A percentile compares a stretch with the other conserved stretches of the same genome.
These are phyloP conservation scores for Clunio marinus DNA, from an alignment of 2,888 invertebrate species.

Conservation along the genomic window DNA sequence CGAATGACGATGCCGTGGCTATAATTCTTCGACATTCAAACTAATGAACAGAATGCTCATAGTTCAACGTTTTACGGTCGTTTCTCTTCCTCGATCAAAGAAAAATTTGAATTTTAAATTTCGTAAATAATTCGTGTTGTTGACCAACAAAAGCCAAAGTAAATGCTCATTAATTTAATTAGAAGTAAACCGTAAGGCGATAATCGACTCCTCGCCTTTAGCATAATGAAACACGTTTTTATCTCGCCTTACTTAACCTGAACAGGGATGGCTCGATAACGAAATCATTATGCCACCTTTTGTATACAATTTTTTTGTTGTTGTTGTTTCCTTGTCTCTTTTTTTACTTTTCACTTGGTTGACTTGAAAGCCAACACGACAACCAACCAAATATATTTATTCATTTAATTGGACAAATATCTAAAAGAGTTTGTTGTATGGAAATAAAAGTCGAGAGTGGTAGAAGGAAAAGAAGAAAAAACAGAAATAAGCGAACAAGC, in stretches of 20 bases:
- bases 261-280: slow-evolving; percentile 28
- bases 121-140: not conserved
- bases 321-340: not conserved
- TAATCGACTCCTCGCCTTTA: slow-evolving; percentile 20
- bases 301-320: slow-evolving; percentile 1
- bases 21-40: slow-evolving; percentile 1
- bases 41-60: slow-evolving; percentile 24
- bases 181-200: slow-evolving; percentile 19
- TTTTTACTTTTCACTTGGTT: not conserved
- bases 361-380: slow-evolving; percentile 3
- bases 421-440: slow-evolving; percentile 28
- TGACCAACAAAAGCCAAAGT: slow-evolving; percentile 9
- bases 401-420: slow-evolving; percentile 32
- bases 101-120: slow-evolving; percentile 31
- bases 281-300: slow-evolving; percentile 29
- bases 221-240: slow-evolving; percentile 17
- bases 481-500: slow-evolving; percentile 8
- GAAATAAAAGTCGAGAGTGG: slow-evolving; percentile 20
- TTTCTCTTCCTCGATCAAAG: not conserved
- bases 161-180: slow-evolving; percentile 35
- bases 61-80: not conserved
- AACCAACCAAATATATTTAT: not conserved
- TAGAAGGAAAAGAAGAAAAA: not conserved
- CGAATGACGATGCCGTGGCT: not conserved
- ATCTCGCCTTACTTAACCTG: not conserved